Percentiles rank a stretch among this genome's conserved stretches.
Conservation (phyloP, 2,888 invertebrate genomes). For the Drosophila prostipennis region DNA sequence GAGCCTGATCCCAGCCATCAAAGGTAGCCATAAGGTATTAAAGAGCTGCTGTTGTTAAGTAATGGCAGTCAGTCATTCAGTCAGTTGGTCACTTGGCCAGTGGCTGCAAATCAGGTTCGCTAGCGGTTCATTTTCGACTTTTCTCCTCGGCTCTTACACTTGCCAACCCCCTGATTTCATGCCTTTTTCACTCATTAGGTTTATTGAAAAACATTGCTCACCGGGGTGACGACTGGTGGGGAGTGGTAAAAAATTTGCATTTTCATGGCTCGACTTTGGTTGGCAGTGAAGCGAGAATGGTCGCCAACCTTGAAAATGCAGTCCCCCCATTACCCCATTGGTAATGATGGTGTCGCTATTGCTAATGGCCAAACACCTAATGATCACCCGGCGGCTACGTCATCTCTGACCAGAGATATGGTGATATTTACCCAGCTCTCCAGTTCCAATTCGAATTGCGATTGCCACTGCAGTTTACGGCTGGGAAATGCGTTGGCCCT, state of each 20-base stretch:
- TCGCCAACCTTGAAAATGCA: slow-evolving; percentile 63
- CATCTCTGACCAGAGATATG: not conserved
- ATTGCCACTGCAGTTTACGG: slow-evolving; percentile 42
- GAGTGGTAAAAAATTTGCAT: slow-evolving; percentile 59
- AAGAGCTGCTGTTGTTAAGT: slow-evolving; percentile 52
- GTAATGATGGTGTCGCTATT: slow-evolving; percentile 37
- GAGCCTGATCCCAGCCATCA: slow-evolving; percentile 55
- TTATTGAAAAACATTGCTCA: slow-evolving; percentile 63
- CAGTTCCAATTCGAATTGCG: slow-evolving; percentile 6
- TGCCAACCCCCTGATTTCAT: slow-evolving; percentile 39
- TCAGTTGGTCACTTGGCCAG: slow-evolving; percentile 26
- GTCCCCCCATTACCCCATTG: slow-evolving; percentile 35
- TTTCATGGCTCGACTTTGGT: slow-evolving; percentile 57
- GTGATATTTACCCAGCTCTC: slow-evolving; percentile 14
- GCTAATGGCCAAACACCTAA: slow-evolving; percentile 55
- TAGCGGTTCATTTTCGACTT: slow-evolving; percentile 37
- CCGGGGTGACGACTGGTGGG: slow-evolving; percentile 36
- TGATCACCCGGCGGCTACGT: slow-evolving; percentile 46
- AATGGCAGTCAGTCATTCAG: slow-evolving; percentile 55
- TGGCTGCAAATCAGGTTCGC: slow-evolving; percentile 57
- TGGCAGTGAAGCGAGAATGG: slow-evolving; percentile 43
- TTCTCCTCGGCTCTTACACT: not conserved
- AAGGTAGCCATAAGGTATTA: slow-evolving; percentile 59
- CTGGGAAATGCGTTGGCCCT: slow-evolving; percentile 52
- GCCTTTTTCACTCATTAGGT: slow-evolving; percentile 64